These are phyloP conservation scores for Lethrus apterus DNA, from an alignment of 1,140 invertebrate genomes.

Conservation along the genomic window DNA sequence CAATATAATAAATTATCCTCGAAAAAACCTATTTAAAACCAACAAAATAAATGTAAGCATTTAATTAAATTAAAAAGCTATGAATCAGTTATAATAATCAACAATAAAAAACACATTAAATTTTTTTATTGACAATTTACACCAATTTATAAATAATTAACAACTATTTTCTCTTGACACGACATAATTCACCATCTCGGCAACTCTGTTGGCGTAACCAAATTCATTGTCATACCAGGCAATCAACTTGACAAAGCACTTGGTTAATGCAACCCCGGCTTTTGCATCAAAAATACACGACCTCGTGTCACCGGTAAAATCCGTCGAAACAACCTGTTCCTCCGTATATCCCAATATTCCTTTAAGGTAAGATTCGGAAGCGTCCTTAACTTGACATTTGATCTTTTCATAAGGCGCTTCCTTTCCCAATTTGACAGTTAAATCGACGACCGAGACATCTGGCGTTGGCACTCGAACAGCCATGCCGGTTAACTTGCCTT, in stretches of 20 bases:
- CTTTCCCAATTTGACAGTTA: constrained; percentile 64
- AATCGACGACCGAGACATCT: constrained; percentile 96
- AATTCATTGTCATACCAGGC: constrained; percentile 97
- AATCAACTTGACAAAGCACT: constrained; percentile 86
- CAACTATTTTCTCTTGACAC: too few species aligned
- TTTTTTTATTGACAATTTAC: too few species aligned
- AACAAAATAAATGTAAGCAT: too few species aligned
- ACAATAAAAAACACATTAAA: too few species aligned
- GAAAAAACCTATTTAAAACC: too few species aligned
- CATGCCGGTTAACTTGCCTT: constrained; percentile 96
- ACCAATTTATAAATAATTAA: too few species aligned
- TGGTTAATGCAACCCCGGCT: constrained; percentile 85
- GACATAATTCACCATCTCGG: constrained; percentile 90
- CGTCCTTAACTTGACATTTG: constrained; percentile 81
- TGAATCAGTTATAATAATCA: too few species aligned
- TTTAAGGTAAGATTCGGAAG: constrained; percentile 71
- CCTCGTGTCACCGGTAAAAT: constrained; percentile 81
- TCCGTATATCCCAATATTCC: constrained; percentile 93
- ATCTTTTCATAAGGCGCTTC: constrained; percentile 82
- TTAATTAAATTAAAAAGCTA: too few species aligned
- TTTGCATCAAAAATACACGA: constrained; percentile 94
- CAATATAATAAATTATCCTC: too few species aligned
- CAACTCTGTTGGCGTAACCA: constrained; percentile 88
- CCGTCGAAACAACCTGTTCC: constrained; percentile 88
- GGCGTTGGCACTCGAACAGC: constrained; percentile 95